phyloP scores from a whole-genome alignment of 2,888 invertebrate species.

The Lasioglossum morio region DNA sequence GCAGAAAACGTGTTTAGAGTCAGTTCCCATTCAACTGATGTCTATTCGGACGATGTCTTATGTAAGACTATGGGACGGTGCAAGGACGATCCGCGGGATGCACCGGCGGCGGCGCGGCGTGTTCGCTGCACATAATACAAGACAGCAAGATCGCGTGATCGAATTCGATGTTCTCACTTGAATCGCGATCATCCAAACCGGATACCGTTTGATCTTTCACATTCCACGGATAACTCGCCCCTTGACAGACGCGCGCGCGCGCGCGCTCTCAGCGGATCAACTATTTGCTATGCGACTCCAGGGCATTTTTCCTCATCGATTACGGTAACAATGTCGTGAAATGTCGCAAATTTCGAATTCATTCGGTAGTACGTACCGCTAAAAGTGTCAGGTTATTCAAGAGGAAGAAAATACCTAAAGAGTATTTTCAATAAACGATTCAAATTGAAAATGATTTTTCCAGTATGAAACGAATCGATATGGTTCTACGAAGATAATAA shows the following conservation, averaged over 20 bases:
- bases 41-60: conserved; percentile 54
- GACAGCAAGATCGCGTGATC: conserved; percentile 34
- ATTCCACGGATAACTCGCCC: not conserved
- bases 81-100: conserved; percentile 57
- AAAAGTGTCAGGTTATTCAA: no score
- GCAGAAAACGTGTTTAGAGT: conserved; percentile 60
- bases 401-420: no score
- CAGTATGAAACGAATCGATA: not conserved
- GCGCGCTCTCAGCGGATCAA: not conserved
- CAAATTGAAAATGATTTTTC: not conserved
- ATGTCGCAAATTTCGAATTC: not conserved
- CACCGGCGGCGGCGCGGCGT: conserved; percentile 25
- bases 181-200: conserved; percentile 7
- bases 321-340: not conserved
- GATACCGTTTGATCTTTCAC: not conserved
- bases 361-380: not conserved
- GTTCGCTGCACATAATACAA: conserved; percentile 1
- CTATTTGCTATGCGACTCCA: not conserved
- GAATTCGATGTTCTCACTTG: conserved; percentile 34
- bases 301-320: not conserved
- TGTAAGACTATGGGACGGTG: conserved; percentile 50
- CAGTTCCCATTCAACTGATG: conserved; percentile 59
- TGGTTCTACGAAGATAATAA: not conserved
- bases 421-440: no score
- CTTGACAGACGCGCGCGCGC: not conserved